Base-by-base conservation (phyloP, 2,113 vertebrate genomes). In the Callopanchax toddi region DNA sequence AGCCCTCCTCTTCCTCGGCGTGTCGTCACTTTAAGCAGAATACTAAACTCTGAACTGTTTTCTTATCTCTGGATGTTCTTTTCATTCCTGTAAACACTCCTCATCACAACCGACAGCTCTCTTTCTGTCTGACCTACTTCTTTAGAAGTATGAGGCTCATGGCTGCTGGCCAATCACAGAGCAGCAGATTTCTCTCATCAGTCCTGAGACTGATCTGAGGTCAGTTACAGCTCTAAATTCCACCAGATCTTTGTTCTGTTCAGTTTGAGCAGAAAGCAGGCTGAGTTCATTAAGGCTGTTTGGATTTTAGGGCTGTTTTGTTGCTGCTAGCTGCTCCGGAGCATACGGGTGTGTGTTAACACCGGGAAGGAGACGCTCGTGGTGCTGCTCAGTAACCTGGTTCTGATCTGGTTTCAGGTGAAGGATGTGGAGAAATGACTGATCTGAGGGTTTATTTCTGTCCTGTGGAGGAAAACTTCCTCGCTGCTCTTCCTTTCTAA, bases 51-150 rank as follows among this genome's bases (percentile, higher is more conserved):
- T 43, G 40, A 44, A 44, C 23, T 11, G n/a, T 20, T 58, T 58
- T 44, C 37, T 18, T 26, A 43, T 34, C 26, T 60, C 16, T 42
- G 37, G 21, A 56, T 56, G 21, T n/a, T 56, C 37, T 20, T 46
- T 21, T 16, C 9, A 17, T 46, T 45, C 18, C 18, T 34, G 43
- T 46, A 34, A 60, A 60, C 57, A 60, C 43, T 17, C 6, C 43
- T 22, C 26, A 60, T 46, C 42, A 21, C 16, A 16, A 34, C 40
- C 20, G 25, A 59, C 7, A 23, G 11, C 5, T 44, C 9, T 44
- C 55, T 17, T 45, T 45, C 42, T 10, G 15, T 18, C 42, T 46
- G 57, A 45, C 57, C 57, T n/a, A 36, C 43, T 36, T 60, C 32
- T 34, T n/a, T 13, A 11, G 13, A 56, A 55, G 48, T 11, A 5